Evolutionary conservation across 2,797 vertebrate species (phyloP).

Genomic region (Crax fasciolata): DNA sequence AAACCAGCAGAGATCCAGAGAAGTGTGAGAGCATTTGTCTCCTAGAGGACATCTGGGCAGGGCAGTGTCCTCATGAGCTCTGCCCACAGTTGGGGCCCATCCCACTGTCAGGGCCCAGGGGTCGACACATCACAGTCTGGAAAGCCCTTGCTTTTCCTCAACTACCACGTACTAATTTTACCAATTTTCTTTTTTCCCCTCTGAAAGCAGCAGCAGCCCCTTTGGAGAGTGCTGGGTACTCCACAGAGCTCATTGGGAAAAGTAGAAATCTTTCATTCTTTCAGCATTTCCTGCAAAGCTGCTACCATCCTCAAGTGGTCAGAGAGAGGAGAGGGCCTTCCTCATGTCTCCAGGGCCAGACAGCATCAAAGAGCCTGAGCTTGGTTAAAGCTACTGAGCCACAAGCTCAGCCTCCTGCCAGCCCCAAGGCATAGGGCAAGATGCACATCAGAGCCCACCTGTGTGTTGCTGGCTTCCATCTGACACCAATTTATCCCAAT

Average conservation of each 20-base stretch:
- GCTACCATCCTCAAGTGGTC: neutral
- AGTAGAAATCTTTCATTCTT: neutral
- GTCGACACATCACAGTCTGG: neutral
- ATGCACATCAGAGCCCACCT: neutral
- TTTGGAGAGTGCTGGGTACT: neutral
- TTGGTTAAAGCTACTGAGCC: neutral
- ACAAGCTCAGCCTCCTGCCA: neutral
- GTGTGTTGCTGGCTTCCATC: accelerated
- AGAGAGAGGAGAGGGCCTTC: neutral
- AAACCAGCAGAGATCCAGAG: neutral
- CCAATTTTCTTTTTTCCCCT: neutral
- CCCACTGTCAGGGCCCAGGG: accelerated
- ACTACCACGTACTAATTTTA: neutral
- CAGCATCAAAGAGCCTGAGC: neutral
- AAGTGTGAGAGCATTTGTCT: neutral
- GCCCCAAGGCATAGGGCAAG: neutral
- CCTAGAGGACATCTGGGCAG: neutral
- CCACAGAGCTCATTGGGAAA: neutral
- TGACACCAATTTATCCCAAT: neutral
- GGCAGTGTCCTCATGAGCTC: neutral
- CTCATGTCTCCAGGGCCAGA: neutral
- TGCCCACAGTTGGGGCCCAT: neutral
- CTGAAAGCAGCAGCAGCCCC: neutral
- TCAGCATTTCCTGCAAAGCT: neutral
- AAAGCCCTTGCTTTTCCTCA: neutral